Evolutionary conservation across 2,888 invertebrate genomes (phyloP).

Genomic region (Heliconius charithonia): DNA sequence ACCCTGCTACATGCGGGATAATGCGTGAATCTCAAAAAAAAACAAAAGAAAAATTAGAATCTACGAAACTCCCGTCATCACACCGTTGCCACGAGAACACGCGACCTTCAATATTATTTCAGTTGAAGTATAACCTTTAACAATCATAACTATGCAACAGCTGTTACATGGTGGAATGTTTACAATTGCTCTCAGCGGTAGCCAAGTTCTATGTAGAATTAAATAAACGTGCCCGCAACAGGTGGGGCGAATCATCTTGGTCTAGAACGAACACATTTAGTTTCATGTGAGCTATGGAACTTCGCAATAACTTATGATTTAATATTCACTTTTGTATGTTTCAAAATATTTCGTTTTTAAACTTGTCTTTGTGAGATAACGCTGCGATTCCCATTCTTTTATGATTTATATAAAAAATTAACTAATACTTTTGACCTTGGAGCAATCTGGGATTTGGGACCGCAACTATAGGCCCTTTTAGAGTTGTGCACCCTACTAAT

Average conservation of each 20-base stretch:
- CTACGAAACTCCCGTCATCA: not conserved
- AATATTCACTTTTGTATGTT: not conserved
- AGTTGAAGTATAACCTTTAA: slow-evolving; percentile 28
- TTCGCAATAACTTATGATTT: slow-evolving; percentile 3
- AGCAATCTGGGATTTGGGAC: too few relatives aligned
- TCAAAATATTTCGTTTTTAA: not conserved
- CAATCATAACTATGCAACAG: slow-evolving; percentile 39
- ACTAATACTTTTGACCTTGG: too few relatives aligned
- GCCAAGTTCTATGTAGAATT: slow-evolving; percentile 39
- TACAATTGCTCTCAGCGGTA: slow-evolving; percentile 19
- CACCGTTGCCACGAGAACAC: slow-evolving; percentile 3
- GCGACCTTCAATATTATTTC: slow-evolving; percentile 32
- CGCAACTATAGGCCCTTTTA: too few relatives aligned
- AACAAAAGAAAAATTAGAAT: not conserved
- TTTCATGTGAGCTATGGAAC: slow-evolving; percentile 6
- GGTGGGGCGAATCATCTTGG: slow-evolving; percentile 37
- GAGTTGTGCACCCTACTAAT: too few relatives aligned
- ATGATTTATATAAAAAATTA: too few relatives aligned
- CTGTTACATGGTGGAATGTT: slow-evolving; percentile 21
- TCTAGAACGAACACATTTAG: slow-evolving; percentile 21
- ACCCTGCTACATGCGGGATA: not conserved
- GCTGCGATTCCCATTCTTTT: too few relatives aligned
- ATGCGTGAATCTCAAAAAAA: not conserved
- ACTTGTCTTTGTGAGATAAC: not conserved
- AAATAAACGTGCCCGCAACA: slow-evolving; percentile 35